Evolutionary conservation across 2,797 vertebrate species (phyloP).

Genomic region (Sarcophilus harrisii): DNA sequence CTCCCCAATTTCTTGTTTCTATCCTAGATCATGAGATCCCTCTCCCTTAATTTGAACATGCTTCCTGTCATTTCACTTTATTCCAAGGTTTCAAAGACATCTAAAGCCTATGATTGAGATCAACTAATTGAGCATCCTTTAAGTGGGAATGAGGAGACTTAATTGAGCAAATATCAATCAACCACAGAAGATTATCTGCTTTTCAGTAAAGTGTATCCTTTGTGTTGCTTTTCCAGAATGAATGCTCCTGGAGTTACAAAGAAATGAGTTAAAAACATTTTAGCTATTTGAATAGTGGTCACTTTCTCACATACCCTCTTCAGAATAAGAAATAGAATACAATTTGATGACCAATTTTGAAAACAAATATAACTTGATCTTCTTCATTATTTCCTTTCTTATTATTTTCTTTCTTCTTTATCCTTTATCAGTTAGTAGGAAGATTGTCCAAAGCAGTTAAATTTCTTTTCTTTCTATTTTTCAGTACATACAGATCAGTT

Average conservation of each 20-base stretch:
- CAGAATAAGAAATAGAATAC: not conserved
- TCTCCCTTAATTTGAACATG: not conserved
- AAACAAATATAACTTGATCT: not conserved
- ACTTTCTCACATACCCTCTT: not conserved
- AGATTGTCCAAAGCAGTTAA: not conserved
- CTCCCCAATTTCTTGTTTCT: not conserved
- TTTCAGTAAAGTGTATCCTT: not conserved
- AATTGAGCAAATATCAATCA: not conserved
- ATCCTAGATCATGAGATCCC: not conserved
- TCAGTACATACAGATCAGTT: not conserved
- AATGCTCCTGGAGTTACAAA: slow-evolving; percentile 4
- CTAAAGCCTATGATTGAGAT: not conserved
- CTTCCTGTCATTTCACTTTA: not conserved
- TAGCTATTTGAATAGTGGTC: not conserved
- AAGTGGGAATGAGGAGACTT: not conserved
- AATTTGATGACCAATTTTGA: not conserved
- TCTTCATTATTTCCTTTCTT: not conserved
- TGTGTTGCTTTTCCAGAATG: not conserved
- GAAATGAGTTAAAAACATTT: not conserved
- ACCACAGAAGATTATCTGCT: not conserved
- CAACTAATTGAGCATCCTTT: not conserved
- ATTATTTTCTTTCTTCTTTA: not conserved
- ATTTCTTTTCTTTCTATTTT: not conserved
- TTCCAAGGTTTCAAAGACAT: not conserved
- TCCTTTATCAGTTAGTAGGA: not conserved